Evolutionary conservation across 2,113 vertebrate species (phyloP).

Genomic region (Callipepla squamata): DNA sequence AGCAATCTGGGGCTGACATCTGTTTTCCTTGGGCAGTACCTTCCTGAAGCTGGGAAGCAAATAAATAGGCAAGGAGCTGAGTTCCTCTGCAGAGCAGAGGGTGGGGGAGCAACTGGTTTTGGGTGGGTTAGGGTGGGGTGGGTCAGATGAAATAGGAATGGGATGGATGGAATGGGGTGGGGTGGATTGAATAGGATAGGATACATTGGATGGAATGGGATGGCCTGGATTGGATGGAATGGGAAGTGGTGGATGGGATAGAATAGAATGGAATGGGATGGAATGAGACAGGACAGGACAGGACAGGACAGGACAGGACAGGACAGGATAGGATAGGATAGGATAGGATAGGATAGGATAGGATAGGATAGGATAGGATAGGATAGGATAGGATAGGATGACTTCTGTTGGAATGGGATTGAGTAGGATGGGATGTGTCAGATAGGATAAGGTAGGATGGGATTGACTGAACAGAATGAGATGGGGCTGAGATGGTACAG

Average conservation of each 20-base stretch:
- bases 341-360: background rate
- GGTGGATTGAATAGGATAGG: too few species aligned
- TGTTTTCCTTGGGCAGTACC: background rate
- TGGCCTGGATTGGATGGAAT: background rate
- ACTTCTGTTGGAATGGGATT: too few species aligned
- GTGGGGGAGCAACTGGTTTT: background rate
- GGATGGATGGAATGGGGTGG: accelerated
- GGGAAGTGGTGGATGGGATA: background rate
- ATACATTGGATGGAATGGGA: too few species aligned
- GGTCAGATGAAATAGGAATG: too few species aligned
- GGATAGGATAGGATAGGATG: background rate
- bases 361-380: background rate
- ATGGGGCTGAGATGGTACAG: background rate
- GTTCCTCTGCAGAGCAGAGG: background rate
- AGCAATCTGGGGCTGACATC: background rate
- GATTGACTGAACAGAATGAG: too few species aligned
- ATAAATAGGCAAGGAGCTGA: background rate
- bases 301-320: too few species aligned
- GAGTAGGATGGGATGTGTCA: background rate
- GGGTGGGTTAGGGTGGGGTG: background rate
- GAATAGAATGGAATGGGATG: background rate
- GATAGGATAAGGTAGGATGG: background rate
- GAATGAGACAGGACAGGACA: accelerated
- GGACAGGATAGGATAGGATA: background rate
- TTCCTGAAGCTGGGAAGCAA: accelerated